Percentiles rank a stretch among this genome's conserved stretches.
phyloP scores from a whole-genome alignment of 2,797 vertebrate genomes.

The Chaunax sp. region DNA sequence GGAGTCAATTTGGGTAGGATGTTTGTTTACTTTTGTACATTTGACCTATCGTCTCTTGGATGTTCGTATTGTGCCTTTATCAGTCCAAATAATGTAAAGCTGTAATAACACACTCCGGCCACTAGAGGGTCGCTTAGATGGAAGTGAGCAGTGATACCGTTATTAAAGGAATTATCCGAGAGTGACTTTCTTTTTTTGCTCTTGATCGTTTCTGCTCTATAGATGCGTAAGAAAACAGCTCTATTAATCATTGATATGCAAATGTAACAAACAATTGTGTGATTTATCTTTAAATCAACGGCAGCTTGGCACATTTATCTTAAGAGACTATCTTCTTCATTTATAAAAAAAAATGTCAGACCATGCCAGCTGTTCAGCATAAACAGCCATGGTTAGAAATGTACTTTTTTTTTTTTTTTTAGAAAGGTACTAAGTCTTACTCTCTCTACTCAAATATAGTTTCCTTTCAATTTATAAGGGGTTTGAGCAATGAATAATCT shows the following conservation, averaged over 20 bases:
- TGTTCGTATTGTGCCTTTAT: conserved; percentile 83
- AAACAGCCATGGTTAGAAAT: conserved; percentile 26
- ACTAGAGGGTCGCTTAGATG: conserved; percentile 82
- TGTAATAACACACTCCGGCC: conserved; percentile 80
- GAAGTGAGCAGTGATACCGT: conserved; percentile 61
- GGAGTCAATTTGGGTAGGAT: conserved; percentile 45
- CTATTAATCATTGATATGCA: conserved; percentile 72
- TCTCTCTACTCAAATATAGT: conserved; percentile 9
- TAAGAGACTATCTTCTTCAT: conserved; percentile 58
- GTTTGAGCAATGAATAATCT: background rate
- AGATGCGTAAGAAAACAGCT: conserved; percentile 52
- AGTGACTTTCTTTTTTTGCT: conserved; percentile 48
- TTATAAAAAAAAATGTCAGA: conserved; percentile 76
- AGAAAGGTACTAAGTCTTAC: background rate
- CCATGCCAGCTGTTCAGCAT: conserved; percentile 58
- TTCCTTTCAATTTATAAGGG: conserved; percentile 9
- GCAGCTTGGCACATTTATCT: conserved; percentile 61
- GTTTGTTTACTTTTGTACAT: conserved; percentile 73
- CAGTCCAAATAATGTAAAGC: conserved; percentile 76
- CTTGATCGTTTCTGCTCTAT: conserved; percentile 50
- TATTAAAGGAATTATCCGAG: conserved; percentile 68
- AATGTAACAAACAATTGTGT: conserved; percentile 68
- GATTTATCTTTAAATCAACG: conserved; percentile 68
- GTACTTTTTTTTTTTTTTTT: background rate
- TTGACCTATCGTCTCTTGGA: conserved; percentile 79